phyloP scores from a whole-genome alignment of 2,797 vertebrate species.

The Peromyscus nudipes region DNA sequence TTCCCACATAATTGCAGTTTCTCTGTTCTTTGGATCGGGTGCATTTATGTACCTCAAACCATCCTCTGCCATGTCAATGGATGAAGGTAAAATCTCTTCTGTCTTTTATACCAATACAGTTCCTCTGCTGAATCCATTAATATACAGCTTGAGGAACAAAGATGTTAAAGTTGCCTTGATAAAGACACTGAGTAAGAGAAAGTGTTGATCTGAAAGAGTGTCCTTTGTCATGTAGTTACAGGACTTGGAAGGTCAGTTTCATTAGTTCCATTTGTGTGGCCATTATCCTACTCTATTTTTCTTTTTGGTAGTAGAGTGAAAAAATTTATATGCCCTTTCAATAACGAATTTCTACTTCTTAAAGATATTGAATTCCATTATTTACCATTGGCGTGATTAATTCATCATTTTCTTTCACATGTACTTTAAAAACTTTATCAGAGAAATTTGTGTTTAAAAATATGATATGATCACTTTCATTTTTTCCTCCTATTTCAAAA shows the following conservation, averaged over 20 bases:
- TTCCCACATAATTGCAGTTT: slow-evolving; percentile 39
- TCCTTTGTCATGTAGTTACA: neutral
- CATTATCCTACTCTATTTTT: neutral
- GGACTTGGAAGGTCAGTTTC: too few relatives aligned
- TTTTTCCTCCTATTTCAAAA: neutral
- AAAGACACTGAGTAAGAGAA: neutral
- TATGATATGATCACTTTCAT: neutral
- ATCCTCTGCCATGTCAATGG: slow-evolving; percentile 6
- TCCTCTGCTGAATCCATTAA: neutral
- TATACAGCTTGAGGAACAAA: slow-evolving; percentile 1
- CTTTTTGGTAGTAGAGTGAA: neutral
- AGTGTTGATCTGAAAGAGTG: neutral
- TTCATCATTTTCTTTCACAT: neutral
- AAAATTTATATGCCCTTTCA: neutral
- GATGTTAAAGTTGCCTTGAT: neutral
- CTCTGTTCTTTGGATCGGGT: slow-evolving; percentile 58
- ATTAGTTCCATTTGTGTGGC: neutral
- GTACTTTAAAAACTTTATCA: neutral
- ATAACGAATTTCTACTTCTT: neutral
- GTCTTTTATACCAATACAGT: slow-evolving; percentile 63
- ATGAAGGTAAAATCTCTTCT: slow-evolving; percentile 65
- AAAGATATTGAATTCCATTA: neutral
- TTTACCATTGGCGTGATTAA: too few relatives aligned
- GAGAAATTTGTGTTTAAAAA: neutral
- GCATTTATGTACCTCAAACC: slow-evolving; percentile 60